These are phyloP conservation scores for Listronotus oregonensis DNA, from an alignment of 1,140 invertebrate species.

Conservation along the genomic window DNA sequence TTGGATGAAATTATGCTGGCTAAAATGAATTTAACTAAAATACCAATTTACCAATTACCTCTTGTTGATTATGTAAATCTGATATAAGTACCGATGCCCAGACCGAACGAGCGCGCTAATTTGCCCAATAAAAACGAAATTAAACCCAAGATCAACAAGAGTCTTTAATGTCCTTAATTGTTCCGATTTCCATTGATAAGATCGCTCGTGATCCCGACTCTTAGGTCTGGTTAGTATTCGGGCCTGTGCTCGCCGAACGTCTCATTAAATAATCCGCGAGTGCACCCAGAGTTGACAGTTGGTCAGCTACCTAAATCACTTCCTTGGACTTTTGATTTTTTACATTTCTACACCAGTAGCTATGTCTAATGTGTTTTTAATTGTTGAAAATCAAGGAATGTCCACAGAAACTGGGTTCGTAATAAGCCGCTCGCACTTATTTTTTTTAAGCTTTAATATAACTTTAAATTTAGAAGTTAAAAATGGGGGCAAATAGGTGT, in stretches of 20 bases:
- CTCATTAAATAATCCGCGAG: constrained; percentile 8
- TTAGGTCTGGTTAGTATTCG: constrained; percentile 1
- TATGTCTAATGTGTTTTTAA: too few species aligned
- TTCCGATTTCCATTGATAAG: constrained; percentile 7
- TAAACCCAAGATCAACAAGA: background rate
- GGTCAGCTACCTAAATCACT: constrained; percentile 9
- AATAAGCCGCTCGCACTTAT: too few species aligned
- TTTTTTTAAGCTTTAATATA: too few species aligned
- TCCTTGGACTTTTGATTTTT: background rate
- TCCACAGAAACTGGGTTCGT: too few species aligned
- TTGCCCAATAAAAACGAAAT: background rate
- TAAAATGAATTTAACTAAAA: background rate
- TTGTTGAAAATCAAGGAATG: too few species aligned
- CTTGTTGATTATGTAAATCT: background rate
- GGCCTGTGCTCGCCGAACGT: background rate
- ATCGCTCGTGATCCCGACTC: constrained; percentile 1
- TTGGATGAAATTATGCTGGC: too few species aligned
- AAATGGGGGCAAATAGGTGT: too few species aligned
- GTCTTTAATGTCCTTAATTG: constrained; percentile 7
- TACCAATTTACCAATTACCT: background rate
- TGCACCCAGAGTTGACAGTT: background rate
- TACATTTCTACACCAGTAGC: too few species aligned
- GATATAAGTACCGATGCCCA: too few species aligned
- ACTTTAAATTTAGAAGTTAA: too few species aligned
- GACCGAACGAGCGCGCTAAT: too few species aligned